Percentiles rank a stretch among this genome's conserved stretches.
phyloP scores from a whole-genome alignment of 2,797 vertebrate species.

The Hafferia zeledoni region DNA sequence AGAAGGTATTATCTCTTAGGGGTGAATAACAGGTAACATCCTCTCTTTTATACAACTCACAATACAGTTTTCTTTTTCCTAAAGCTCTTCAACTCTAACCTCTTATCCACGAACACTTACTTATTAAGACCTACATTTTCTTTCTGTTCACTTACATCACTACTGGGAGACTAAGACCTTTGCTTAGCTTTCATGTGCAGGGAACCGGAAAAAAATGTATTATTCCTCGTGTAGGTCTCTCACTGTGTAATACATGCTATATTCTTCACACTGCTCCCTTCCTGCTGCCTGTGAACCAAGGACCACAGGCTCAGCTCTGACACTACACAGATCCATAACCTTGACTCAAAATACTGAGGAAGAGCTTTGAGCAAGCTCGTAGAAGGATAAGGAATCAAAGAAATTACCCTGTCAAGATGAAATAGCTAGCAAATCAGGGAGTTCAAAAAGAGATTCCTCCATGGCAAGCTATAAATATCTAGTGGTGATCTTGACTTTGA shows the following conservation, averaged over 20 bases:
- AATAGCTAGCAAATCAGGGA: not conserved
- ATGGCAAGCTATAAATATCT: not conserved
- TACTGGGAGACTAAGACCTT: not conserved
- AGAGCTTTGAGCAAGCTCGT: not conserved
- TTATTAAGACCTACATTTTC: not conserved
- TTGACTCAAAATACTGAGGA: not conserved
- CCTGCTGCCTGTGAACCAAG: not conserved
- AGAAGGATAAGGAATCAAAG: not conserved
- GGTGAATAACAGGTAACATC: not conserved
- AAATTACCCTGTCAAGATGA: not conserved
- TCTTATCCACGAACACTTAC: not conserved
- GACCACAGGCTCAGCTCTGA: not conserved
- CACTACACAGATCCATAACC: not conserved
- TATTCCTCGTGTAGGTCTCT: not conserved
- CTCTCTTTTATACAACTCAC: not conserved
- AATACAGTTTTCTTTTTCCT: not conserved
- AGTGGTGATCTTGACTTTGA: not conserved
- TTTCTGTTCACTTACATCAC: not conserved
- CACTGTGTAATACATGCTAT: not conserved
- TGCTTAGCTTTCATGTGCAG: not conserved
- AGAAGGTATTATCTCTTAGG: not conserved
- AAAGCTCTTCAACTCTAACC: not conserved
- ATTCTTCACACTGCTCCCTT: not conserved
- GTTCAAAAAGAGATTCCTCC: not conserved
- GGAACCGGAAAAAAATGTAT: not conserved